Evolutionary conservation across 2,797 vertebrate species (phyloP).

Genomic region (Rhabdophis nuchalis): DNA sequence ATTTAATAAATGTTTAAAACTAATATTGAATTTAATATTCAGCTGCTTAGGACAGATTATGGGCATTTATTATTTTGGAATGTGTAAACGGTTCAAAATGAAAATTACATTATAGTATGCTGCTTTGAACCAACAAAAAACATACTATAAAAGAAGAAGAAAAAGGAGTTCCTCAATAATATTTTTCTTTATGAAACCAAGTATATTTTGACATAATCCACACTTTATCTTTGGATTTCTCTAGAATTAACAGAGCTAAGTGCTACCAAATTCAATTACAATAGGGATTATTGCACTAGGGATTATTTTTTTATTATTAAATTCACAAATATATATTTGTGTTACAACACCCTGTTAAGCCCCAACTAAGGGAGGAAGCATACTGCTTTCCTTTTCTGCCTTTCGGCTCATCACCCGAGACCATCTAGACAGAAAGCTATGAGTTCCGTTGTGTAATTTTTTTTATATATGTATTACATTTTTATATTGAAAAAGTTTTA

Average conservation of each 20-base stretch:
- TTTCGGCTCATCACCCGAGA: too few relatives aligned
- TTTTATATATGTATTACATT: too few relatives aligned
- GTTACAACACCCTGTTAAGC: too few relatives aligned
- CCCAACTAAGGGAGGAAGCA: too few relatives aligned
- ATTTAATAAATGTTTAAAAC: background rate
- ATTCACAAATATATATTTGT: too few relatives aligned
- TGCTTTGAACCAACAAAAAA: background rate
- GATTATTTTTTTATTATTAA: background rate
- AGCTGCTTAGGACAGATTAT: background rate
- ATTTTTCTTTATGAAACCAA: background rate
- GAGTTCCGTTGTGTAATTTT: too few relatives aligned
- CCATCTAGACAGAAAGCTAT: too few relatives aligned
- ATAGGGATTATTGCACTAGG: background rate
- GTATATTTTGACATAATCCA: background rate
- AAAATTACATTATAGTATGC: background rate
- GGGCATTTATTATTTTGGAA: background rate
- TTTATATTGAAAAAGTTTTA: too few relatives aligned
- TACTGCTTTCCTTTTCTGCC: too few relatives aligned
- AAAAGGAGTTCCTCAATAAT: background rate
- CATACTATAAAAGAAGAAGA: background rate
- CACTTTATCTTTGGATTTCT: background rate
- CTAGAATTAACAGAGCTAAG: background rate
- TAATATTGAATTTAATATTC: background rate
- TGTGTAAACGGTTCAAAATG: background rate
- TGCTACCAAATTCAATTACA: background rate